Conservation (phyloP, 2,888 invertebrate species). For the Seira sanloemensis region DNA sequence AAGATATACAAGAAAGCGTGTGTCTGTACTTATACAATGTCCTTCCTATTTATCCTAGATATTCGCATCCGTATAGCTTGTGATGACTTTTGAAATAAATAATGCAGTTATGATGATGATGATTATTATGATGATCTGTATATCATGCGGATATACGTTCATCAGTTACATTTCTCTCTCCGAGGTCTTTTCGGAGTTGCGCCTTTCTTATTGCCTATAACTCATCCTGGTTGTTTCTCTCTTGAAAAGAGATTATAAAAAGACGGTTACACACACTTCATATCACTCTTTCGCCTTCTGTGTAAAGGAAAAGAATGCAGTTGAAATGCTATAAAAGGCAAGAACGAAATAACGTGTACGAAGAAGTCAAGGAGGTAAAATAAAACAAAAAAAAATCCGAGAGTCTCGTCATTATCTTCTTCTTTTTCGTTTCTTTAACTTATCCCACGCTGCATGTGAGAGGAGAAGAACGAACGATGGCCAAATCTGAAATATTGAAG, state of each 20-base stretch:
- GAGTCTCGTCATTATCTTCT: conserved; percentile 25
- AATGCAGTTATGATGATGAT: conserved; percentile 48
- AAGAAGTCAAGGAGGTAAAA: conserved; percentile 33
- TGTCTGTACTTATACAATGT: not conserved
- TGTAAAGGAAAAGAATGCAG: conserved; percentile 10
- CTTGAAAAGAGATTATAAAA: not conserved
- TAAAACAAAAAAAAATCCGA: conserved; percentile 31
- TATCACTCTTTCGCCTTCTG: conserved; percentile 36
- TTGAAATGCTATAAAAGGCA: conserved; percentile 5
- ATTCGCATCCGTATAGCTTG: too few species aligned
- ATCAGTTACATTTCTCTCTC: conserved; percentile 36
- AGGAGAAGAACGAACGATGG: not conserved
- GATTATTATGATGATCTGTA: conserved; percentile 39
- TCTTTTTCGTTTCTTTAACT: not conserved
- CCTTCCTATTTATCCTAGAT: too few species aligned
- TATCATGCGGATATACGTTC: conserved; percentile 42
- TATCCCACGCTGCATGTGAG: conserved; percentile 1
- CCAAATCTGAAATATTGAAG: too few species aligned
- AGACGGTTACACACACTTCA: not conserved
- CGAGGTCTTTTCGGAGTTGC: conserved; percentile 31
- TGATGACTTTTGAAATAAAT: conserved; percentile 48
- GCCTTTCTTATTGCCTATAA: conserved; percentile 19
- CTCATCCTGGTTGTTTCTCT: conserved; percentile 20
- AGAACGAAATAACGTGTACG: conserved; percentile 8
- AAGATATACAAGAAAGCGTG: not conserved